These are phyloP conservation scores for Hylomyscus alleni DNA, from an alignment of 2,797 vertebrate genomes.

Conservation along the genomic window DNA sequence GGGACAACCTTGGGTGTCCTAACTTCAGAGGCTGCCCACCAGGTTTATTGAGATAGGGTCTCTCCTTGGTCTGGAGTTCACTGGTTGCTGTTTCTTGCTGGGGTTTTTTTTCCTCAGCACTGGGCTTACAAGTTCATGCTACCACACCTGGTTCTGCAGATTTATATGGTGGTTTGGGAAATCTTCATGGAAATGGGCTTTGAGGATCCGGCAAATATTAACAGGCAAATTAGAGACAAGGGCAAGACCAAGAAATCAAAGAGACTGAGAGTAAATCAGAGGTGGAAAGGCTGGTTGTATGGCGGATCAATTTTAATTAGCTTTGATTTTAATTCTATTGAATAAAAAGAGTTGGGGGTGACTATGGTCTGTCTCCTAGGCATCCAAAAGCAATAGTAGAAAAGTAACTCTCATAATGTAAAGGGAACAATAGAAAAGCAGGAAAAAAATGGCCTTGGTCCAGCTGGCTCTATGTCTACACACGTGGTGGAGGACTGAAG, in stretches of 20 bases:
- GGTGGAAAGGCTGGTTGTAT: not conserved
- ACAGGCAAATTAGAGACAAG: not conserved
- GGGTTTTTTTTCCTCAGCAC: not conserved
- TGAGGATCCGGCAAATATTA: not conserved
- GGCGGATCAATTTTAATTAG: not conserved
- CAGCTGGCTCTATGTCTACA: not conserved
- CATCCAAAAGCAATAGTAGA: not conserved
- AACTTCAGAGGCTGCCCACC: not conserved
- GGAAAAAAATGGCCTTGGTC: not conserved
- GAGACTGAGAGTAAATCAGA: not conserved
- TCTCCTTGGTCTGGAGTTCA: not conserved
- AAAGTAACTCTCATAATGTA: not conserved
- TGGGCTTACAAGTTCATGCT: not conserved
- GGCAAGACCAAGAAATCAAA: not conserved
- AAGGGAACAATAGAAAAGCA: not conserved
- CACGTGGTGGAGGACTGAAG: not conserved
- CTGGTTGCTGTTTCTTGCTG: too few relatives aligned
- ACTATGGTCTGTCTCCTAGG: not conserved
- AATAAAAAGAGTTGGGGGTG: slow-evolving; percentile 1
- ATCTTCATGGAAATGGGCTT: not conserved
- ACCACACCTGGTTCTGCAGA: too few relatives aligned
- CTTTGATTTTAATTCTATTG: not conserved
- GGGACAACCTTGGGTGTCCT: not conserved
- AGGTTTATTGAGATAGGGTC: not conserved
- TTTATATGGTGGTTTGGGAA: not conserved